Base-by-base conservation (phyloP, 2,888 invertebrate genomes). In the Crocallis elinguaria region DNA sequence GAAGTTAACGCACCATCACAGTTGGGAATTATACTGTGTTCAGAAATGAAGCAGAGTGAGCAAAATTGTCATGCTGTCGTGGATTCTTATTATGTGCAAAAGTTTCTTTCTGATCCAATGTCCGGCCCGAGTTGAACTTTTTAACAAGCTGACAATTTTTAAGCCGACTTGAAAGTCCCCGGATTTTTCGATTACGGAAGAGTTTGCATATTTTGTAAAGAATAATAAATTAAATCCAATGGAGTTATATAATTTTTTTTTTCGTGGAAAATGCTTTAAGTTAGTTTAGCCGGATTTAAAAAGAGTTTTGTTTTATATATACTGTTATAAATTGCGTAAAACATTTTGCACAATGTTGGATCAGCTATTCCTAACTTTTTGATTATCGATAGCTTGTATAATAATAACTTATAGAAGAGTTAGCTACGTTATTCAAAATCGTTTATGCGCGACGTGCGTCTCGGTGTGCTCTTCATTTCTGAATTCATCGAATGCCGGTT, bases 401-500 rank as follows among this genome's bases (percentile, higher is more conserved):
- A n/a, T n/a, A n/a, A n/a, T n/a, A n/a, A n/a, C n/a, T n/a, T n/a
- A n/a, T n/a, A n/a, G n/a, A n/a, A n/a, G n/a, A n/a, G n/a, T n/a
- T n/a, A n/a, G n/a, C n/a, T n/a, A n/a, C n/a, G n/a, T n/a, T n/a
- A n/a, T n/a, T n/a, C n/a, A n/a, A n/a, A n/a, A n/a, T n/a, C n/a
- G n/a, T n/a, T n/a, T n/a, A n/a, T n/a, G n/a, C n/a, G n/a, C n/a
- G n/a, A n/a, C n/a, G n/a, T n/a, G n/a, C n/a, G n/a, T n/a, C n/a
- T n/a, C n/a, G n/a, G n/a, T n/a, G n/a, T n/a, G n/a, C n/a, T n/a
- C n/a, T n/a, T 30, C 38, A 38, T 33, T 37, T 44, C 49, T 35
- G 36, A 54, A 57, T 51, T 55, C 46, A 33, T 53, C 57, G 61
- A 39, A 58, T 60, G 55, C 48, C 44, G 49, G 62, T 70, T 58